These are phyloP conservation scores for Catalaphyllia jardinei DNA, from an alignment of 64 coral and sea anemone genomes.

Conservation along the genomic window DNA sequence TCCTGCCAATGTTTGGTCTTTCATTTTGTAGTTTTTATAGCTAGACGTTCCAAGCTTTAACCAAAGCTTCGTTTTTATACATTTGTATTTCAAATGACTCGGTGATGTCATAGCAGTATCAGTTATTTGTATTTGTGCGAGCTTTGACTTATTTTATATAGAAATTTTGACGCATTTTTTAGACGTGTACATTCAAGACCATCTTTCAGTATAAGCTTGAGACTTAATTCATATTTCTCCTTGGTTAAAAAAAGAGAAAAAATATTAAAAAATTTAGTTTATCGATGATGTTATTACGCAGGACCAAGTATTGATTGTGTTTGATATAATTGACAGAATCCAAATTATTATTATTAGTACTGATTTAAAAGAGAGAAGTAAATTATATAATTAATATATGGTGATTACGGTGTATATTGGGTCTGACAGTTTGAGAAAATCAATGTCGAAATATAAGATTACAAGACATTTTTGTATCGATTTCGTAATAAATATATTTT, in stretches of 20 bases:
- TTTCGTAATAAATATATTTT: conserved; percentile 33
- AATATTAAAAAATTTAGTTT: neutral
- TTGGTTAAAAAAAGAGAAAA: neutral
- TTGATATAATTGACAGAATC: neutral
- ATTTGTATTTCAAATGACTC: neutral
- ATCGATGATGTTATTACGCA: neutral
- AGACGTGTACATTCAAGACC: conserved; percentile 29
- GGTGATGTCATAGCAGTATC: neutral
- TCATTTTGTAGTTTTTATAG: neutral
- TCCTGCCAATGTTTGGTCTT: neutral
- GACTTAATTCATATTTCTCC: neutral
- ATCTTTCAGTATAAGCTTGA: conserved; percentile 2
- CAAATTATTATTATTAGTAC: neutral
- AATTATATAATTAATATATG: conserved; percentile 12
- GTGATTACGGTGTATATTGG: neutral
- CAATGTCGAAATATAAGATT: conserved; percentile 2
- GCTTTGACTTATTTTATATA: neutral
- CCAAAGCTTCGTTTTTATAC: neutral
- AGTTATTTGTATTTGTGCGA: neutral
- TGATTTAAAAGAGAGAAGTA: neutral
- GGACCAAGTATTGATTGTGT: neutral
- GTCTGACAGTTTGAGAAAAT: conserved; percentile 17
- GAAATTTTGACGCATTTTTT: neutral
- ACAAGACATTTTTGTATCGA: conserved; percentile 1
- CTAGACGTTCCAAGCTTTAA: neutral